Evolutionary conservation across 1,140 invertebrate genomes (phyloP).

Genomic region (Heliconius congener): DNA sequence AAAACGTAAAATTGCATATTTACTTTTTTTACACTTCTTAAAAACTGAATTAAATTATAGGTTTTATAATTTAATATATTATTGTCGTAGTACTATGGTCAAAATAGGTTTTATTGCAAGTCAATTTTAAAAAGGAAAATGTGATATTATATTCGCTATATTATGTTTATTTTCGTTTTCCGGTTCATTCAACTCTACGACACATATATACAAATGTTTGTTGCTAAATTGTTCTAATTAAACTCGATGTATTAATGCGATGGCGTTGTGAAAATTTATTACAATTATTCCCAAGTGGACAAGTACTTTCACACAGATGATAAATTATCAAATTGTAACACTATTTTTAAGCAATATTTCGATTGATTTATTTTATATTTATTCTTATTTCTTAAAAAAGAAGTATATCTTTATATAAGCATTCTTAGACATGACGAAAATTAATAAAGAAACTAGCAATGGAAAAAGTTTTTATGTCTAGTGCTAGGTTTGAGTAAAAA

Average conservation of each 20-base stretch:
- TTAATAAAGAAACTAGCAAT: too few species aligned
- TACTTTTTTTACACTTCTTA: too few species aligned
- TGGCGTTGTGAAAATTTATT: constrained; percentile 34
- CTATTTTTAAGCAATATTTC: neutral
- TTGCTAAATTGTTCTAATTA: constrained; percentile 42
- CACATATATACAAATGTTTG: constrained; percentile 39
- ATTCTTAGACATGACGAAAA: too few species aligned
- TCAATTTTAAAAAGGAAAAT: neutral
- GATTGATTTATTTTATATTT: too few species aligned
- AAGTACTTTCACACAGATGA: neutral
- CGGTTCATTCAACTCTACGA: constrained; percentile 31
- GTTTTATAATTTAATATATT: neutral
- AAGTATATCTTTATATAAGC: too few species aligned
- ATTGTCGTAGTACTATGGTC: neutral
- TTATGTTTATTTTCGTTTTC: constrained; percentile 21
- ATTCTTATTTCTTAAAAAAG: too few species aligned
- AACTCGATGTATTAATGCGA: constrained; percentile 34
- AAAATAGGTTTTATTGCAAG: neutral
- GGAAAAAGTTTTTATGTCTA: too few species aligned
- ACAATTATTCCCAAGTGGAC: constrained; percentile 23
- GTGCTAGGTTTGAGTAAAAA: too few species aligned
- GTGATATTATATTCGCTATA: neutral
- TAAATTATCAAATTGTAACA: neutral
- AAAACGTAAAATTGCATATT: too few species aligned
- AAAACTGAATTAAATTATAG: neutral